Percentiles rank a stretch among this genome's conserved stretches.
phyloP scores from a whole-genome alignment of 2,888 invertebrate genomes.

The Orthosia gothica region DNA sequence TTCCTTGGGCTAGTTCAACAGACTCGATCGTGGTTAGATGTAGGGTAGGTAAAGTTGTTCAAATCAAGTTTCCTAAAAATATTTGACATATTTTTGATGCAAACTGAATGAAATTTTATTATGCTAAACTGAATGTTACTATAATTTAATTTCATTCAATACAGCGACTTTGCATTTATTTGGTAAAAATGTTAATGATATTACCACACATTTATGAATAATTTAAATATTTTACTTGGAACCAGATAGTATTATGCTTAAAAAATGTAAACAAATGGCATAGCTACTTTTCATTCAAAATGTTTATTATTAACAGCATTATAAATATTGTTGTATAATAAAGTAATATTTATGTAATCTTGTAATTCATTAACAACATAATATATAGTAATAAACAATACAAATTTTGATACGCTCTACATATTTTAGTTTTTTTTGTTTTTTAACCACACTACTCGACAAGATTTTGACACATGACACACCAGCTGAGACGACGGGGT shows the following conservation, averaged over 20 bases:
- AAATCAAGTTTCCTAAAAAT: too few relatives aligned
- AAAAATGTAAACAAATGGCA: neutral
- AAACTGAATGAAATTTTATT: neutral
- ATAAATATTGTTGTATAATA: neutral
- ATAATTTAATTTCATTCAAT: conserved; percentile 6
- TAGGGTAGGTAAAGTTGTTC: too few relatives aligned
- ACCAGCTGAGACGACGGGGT: too few relatives aligned
- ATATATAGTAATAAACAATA: conserved; percentile 6
- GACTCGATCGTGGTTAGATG: neutral
- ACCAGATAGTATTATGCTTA: neutral
- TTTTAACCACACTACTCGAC: too few relatives aligned
- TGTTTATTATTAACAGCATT: neutral
- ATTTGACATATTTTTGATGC: neutral
- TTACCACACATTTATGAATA: neutral
- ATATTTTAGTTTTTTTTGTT: neutral
- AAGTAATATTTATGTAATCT: conserved; percentile 23
- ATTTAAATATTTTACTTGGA: neutral
- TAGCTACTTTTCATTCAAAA: neutral
- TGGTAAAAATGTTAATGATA: conserved; percentile 4
- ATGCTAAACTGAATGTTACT: neutral
- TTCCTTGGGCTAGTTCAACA: conserved; percentile 9
- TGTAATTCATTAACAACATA: neutral
- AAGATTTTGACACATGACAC: too few relatives aligned
- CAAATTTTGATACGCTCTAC: conserved; percentile 1
- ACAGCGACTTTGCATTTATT: neutral